These are phyloP conservation scores for Sarcophaga carnaria DNA, from an alignment of 2,888 invertebrate species.

Conservation along the genomic window DNA sequence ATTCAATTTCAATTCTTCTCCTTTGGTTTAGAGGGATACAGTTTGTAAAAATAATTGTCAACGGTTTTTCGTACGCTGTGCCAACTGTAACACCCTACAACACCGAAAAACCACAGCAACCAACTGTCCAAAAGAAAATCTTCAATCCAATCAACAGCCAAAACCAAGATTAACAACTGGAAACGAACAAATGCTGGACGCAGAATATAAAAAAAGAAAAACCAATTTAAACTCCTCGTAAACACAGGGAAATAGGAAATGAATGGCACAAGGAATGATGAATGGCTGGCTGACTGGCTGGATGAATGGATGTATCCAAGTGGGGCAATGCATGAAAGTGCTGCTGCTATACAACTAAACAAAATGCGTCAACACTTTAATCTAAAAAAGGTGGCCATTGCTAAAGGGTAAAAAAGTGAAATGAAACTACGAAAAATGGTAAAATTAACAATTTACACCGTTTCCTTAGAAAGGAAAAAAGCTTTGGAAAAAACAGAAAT, in stretches of 20 bases:
- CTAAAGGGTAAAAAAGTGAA: not conserved
- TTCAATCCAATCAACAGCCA: not conserved
- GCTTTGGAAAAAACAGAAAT: not conserved
- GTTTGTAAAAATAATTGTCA: not conserved
- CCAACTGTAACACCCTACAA: conserved; percentile 24
- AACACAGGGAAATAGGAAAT: conserved; percentile 4
- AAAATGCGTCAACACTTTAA: too few relatives aligned
- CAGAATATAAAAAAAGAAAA: not conserved
- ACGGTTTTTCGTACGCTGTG: not conserved
- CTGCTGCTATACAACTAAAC: too few relatives aligned
- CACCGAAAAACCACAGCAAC: conserved; percentile 15
- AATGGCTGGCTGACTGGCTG: not conserved
- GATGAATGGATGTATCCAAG: not conserved
- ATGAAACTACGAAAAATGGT: too few relatives aligned
- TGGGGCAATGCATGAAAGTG: not conserved
- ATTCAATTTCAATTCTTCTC: not conserved
- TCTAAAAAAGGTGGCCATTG: too few relatives aligned
- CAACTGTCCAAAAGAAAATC: not conserved
- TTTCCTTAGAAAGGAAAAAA: not conserved
- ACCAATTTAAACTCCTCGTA: not conserved
- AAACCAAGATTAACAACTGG: conserved; percentile 6
- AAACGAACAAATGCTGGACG: not conserved
- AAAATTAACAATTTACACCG: not conserved
- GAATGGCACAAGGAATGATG: not conserved
- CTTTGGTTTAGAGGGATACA: not conserved